phyloP scores from a whole-genome alignment of 2,113 vertebrate genomes.

The Elaphurus davidianus region DNA sequence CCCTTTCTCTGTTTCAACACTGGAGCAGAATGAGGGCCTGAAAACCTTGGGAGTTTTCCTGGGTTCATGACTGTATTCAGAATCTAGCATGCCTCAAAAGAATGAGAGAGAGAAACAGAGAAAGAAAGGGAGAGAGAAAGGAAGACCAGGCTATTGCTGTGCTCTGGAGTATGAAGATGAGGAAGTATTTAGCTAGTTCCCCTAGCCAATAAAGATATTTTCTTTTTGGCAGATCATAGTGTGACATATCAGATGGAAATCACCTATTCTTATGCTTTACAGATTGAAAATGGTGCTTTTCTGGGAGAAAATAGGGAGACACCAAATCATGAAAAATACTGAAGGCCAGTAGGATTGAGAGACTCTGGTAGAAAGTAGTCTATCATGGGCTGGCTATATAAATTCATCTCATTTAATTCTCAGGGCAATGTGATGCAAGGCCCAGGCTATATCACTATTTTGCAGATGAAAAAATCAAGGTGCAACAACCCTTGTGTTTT shows the following conservation, averaged over 20 bases:
- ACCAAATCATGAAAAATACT: not conserved
- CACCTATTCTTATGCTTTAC: not conserved
- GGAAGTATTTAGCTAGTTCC: not conserved
- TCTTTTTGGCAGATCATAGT: not conserved
- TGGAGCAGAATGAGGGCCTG: not conserved
- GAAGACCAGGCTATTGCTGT: not conserved
- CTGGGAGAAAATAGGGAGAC: not conserved
- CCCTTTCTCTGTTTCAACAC: not conserved
- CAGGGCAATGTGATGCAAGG: not conserved
- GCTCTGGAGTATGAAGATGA: not conserved
- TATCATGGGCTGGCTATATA: not conserved
- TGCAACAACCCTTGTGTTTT: not conserved
- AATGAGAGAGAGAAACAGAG: not conserved
- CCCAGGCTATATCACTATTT: not conserved
- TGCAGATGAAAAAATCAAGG: not conserved
- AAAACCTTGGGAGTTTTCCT: not conserved
- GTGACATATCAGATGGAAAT: not conserved
- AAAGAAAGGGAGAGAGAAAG: not conserved
- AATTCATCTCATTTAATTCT: not conserved
- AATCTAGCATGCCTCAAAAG: not conserved
- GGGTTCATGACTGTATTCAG: not conserved
- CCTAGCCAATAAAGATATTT: not conserved
- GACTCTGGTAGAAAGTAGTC: not conserved
- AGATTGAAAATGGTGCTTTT: constrained; percentile 3
- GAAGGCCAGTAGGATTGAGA: not conserved